These are phyloP conservation scores for Paracanthobrama guichenoti DNA, from an alignment of 2,113 vertebrate genomes.

Conservation along the genomic window DNA sequence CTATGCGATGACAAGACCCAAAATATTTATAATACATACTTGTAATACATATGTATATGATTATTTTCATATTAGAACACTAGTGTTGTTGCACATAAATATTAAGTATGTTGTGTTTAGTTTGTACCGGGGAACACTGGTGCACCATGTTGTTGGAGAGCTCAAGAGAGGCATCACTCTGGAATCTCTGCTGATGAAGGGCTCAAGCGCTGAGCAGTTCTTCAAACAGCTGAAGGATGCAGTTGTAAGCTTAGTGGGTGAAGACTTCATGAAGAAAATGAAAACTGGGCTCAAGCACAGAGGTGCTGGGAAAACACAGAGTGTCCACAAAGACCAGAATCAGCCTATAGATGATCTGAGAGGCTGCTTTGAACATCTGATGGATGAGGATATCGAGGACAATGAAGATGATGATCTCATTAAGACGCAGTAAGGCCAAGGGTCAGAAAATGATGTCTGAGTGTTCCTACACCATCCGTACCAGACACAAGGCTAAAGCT, in stretches of 20 bases:
- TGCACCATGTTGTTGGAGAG: conserved; percentile 73
- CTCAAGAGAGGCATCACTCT: conserved; percentile 60
- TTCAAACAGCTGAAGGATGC: conserved; percentile 68
- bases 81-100: background rate
- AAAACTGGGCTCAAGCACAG: conserved; percentile 53
- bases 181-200: conserved; percentile 66
- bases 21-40: too few species aligned
- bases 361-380: conserved; percentile 67
- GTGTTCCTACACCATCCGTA: background rate
- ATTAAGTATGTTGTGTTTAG: conserved; percentile 61
- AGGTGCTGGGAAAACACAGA: conserved; percentile 45
- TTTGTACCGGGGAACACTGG: conserved; percentile 78
- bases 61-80: background rate
- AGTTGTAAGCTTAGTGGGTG: conserved; percentile 53
- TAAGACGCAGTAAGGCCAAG: background rate
- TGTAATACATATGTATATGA: too few species aligned
- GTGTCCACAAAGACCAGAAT: rapidly evolving
- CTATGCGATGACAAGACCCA: too few species aligned
- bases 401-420: conserved; percentile 3
- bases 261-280: conserved; percentile 63
- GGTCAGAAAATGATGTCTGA: background rate
- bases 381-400: conserved; percentile 55
- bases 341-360: conserved; percentile 31
- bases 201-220: conserved; percentile 59
- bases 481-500: conserved; percentile 43